These are phyloP conservation scores for Atta texana DNA, from an alignment of 1,140 invertebrate genomes.

Conservation along the genomic window DNA sequence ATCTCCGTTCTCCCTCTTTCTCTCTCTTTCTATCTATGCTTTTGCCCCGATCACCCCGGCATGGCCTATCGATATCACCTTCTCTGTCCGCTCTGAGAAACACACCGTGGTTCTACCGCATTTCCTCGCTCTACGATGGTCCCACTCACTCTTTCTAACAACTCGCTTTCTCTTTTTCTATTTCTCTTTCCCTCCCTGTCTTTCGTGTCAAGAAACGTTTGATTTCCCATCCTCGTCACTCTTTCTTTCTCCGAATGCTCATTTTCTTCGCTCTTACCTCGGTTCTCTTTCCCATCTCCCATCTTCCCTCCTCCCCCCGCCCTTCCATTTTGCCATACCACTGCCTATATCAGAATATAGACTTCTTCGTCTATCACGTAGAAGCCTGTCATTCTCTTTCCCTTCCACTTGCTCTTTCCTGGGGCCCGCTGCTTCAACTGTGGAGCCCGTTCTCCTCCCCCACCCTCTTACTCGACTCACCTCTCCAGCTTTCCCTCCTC, in stretches of 20 bases:
- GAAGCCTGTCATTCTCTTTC: not conserved
- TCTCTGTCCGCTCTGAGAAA: slow-evolving; percentile 33
- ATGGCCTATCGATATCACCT: slow-evolving; percentile 25
- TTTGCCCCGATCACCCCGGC: not conserved
- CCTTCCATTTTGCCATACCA: slow-evolving; percentile 40
- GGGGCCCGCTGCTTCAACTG: slow-evolving; percentile 39
- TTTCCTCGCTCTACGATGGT: slow-evolving; percentile 4
- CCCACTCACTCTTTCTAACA: slow-evolving; percentile 25
- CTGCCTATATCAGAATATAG: slow-evolving; percentile 32
- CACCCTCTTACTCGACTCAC: slow-evolving; percentile 40
- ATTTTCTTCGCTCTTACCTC: slow-evolving; percentile 30
- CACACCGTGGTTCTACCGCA: slow-evolving; percentile 55
- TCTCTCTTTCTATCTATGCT: slow-evolving; percentile 78
- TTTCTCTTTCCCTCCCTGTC: slow-evolving; percentile 51
- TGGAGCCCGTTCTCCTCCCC: slow-evolving; percentile 1
- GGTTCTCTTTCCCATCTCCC: slow-evolving; percentile 48
- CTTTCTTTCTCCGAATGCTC: slow-evolving; percentile 24
- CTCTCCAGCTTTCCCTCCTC: slow-evolving; percentile 53
- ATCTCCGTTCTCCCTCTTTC: slow-evolving; percentile 64
- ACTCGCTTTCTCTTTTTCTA: not conserved
- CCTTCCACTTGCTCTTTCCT: not conserved
- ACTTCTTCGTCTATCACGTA: slow-evolving; percentile 22
- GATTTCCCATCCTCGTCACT: slow-evolving; percentile 34
- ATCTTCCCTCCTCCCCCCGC: not conserved
- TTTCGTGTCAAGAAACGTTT: slow-evolving; percentile 54